Evolutionary conservation across 2,797 vertebrate genomes (phyloP).

Genomic region (Vultur gryphus): DNA sequence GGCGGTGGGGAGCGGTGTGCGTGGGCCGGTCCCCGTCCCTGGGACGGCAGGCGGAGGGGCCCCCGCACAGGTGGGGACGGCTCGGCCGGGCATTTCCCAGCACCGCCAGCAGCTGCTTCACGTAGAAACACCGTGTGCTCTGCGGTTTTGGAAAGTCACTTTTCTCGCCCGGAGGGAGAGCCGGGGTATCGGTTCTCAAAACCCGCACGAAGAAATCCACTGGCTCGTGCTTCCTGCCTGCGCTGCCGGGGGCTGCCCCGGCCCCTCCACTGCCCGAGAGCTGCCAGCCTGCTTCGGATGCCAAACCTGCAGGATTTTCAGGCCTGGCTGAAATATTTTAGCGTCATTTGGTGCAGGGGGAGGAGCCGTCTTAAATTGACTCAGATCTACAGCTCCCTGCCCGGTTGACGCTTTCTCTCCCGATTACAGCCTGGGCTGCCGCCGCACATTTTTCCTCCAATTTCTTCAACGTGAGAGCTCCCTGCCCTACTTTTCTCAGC

Average conservation of each 20-base stretch:
- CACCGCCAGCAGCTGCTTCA: not conserved
- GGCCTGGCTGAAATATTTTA: not conserved
- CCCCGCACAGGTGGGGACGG: not conserved
- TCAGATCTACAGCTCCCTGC: not conserved
- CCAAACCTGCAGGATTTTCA: not conserved
- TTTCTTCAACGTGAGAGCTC: constrained; percentile 3
- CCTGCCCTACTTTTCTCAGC: constrained; percentile 12
- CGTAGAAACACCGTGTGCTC: not conserved
- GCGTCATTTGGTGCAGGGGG: constrained; percentile 39
- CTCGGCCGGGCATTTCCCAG: not conserved
- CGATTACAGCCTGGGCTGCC: not conserved
- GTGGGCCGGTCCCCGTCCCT: not conserved
- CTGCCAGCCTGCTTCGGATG: not conserved
- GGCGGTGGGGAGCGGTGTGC: accelerated
- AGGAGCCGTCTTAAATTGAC: not conserved
- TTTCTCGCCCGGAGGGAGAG: not conserved
- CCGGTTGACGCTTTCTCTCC: not conserved
- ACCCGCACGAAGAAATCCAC: not conserved
- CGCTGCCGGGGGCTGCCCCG: not conserved
- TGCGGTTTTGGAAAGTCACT: constrained; percentile 53
- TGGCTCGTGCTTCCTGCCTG: not conserved
- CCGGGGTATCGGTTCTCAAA: constrained; percentile 49
- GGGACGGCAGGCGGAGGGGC: not conserved
- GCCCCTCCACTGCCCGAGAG: not conserved
- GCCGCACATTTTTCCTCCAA: not conserved